Evolutionary conservation across 2,113 vertebrate genomes (phyloP).

Genomic region (Butastur rufipennis): DNA sequence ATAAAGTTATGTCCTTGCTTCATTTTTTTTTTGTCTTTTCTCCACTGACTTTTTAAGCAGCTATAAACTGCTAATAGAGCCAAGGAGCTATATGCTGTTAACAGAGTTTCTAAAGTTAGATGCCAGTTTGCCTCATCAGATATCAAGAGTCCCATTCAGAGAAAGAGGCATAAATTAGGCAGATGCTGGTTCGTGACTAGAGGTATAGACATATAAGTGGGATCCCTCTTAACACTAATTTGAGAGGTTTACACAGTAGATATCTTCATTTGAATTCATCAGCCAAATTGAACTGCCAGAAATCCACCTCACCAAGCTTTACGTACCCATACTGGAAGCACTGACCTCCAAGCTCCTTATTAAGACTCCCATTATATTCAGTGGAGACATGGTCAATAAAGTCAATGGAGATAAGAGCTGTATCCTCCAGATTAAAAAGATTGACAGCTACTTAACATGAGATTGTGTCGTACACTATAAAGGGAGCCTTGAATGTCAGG

Average conservation of each 20-base stretch:
- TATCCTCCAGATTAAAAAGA: constrained; percentile 34
- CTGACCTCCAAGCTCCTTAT: neutral
- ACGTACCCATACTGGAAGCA: neutral
- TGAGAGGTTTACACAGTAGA: neutral
- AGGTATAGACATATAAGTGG: neutral
- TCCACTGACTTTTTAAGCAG: neutral
- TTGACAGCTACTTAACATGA: constrained; percentile 48
- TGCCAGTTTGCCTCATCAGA: neutral
- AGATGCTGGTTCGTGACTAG: neutral
- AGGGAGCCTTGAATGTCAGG: neutral
- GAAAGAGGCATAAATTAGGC: neutral
- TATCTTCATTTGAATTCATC: neutral
- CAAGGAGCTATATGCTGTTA: neutral
- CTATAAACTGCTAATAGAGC: neutral
- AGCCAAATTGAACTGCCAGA: neutral
- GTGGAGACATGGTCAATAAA: constrained; percentile 26
- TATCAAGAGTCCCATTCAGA: neutral
- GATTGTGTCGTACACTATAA: neutral
- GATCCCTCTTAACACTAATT: neutral
- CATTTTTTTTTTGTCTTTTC: neutral
- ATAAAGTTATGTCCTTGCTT: neutral
- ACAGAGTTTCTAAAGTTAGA: neutral
- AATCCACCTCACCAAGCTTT: neutral
- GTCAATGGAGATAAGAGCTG: constrained; percentile 42
- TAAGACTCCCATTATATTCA: constrained; percentile 13